Base-by-base conservation (phyloP, 1,140 invertebrate genomes). In the Drosophila sp. region DNA sequence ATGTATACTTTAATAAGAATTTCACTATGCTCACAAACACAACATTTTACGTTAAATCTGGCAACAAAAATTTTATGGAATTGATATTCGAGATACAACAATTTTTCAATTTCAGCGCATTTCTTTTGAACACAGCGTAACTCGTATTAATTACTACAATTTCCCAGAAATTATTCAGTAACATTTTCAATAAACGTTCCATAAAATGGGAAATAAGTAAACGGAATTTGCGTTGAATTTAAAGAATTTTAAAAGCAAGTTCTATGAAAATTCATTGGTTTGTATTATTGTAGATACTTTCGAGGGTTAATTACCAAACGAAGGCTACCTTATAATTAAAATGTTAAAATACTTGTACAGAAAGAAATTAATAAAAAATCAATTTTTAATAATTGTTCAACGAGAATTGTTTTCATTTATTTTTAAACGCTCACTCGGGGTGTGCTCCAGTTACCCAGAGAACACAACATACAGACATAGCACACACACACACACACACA, bases 321-420 rank as follows among this genome's bases (percentile, higher is more conserved):
- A 29, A 29, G 27, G 2, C 27, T 29, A 6, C 7, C 7, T 0
- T 4, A 6, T 29, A 29, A 4, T 29, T 29, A 29, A 2, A 51
- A 34, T 51, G 7, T 16, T 51, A 4, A 13, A n/a, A 13, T 18
- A 9, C 32, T 57, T 45, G 1, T 8, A 46, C 16, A 11, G 9
- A 34, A 25, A 59, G 2, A 7, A 5, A 43, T 41, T 56, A 46
- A n/a, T 7, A 7, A 36, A 16, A 46, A 56, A 72, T 66, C 46
- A 76, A 72, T 72, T 70, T 48, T 51, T 57, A 43, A 56, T 40
- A 50, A 25, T 27, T 53, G 63, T 50, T 27, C 43, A 13, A 46
- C 75, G 62, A 62, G 78, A 86, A 73, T 75, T 82, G 78, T 76
- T 76, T 81, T 81, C 40, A 70, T 71, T 82, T 87, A 79, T 89